Percentiles rank a stretch among this genome's conserved stretches.
These are phyloP conservation scores for Hiodon alosoides DNA, from an alignment of 2,113 vertebrate species.

Conservation along the genomic window DNA sequence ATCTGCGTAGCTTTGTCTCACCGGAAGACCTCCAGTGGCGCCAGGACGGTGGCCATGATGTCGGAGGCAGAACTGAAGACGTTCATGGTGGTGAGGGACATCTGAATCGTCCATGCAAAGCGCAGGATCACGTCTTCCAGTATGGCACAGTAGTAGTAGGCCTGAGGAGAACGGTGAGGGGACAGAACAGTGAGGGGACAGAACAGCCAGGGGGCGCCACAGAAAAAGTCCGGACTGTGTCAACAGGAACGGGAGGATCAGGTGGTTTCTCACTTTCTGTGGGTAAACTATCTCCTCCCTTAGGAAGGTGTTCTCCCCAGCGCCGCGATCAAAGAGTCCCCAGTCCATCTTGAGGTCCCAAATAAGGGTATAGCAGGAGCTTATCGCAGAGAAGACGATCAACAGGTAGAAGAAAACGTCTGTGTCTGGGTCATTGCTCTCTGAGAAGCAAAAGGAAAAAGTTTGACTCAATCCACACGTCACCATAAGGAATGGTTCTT, in stretches of 20 bases:
- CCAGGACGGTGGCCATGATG: constrained; percentile 81
- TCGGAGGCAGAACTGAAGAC: constrained; percentile 57
- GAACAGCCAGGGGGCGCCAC: neutral
- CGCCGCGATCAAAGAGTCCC: constrained; percentile 94
- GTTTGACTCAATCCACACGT: neutral
- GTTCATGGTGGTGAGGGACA: constrained; percentile 68
- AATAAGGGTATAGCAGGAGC: constrained; percentile 92
- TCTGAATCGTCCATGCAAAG: constrained; percentile 88
- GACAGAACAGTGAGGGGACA: neutral
- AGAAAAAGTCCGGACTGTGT: neutral
- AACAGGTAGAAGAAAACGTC: constrained; percentile 93
- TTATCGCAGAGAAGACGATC: constrained; percentile 81
- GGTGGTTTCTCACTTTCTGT: constrained; percentile 75
- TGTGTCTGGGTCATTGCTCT: constrained; percentile 72
- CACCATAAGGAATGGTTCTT: neutral
- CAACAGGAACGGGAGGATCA: neutral
- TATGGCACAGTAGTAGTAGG: constrained; percentile 97
- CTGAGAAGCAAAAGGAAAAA: constrained; percentile 54
- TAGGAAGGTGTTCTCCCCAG: constrained; percentile 95
- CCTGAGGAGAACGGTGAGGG: constrained; percentile 48
- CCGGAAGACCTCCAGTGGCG: constrained; percentile 94
- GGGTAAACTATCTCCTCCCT: constrained; percentile 98
- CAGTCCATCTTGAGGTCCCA: constrained; percentile 99
- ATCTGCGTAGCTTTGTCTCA: constrained; percentile 45
- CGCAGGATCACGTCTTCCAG: constrained; percentile 89